Percentiles rank a stretch among this genome's conserved stretches.
Evolutionary conservation across 2,113 vertebrate species (phyloP).

Genomic region (Lagopus leucura): DNA sequence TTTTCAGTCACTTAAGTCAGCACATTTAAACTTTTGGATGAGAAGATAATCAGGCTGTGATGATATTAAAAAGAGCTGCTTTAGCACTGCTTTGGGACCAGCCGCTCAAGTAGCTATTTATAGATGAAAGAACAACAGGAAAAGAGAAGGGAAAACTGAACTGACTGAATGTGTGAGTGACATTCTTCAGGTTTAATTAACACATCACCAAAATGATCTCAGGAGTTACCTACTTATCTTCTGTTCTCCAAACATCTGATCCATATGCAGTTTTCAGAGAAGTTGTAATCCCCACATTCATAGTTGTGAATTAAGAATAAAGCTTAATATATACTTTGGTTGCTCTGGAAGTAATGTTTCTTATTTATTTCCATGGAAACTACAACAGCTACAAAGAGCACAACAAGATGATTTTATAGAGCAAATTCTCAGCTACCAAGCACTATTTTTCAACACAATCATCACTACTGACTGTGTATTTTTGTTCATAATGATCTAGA

Average conservation of each 20-base stretch:
- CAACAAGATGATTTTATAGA: neutral
- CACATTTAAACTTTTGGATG: neutral
- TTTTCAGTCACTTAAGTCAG: slow-evolving; percentile 4
- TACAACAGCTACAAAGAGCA: neutral
- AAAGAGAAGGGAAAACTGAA: slow-evolving; percentile 26
- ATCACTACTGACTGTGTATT: neutral
- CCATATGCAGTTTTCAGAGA: neutral
- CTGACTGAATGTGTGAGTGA: neutral
- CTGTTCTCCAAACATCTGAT: neutral
- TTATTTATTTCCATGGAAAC: neutral
- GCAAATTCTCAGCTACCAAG: neutral
- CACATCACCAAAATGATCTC: slow-evolving; percentile 32
- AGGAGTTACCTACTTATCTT: neutral
- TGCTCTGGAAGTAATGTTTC: neutral
- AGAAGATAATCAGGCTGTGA: slow-evolving; percentile 25
- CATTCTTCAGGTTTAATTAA: slow-evolving; percentile 37
- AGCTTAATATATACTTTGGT: neutral
- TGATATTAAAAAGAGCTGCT: slow-evolving; percentile 27
- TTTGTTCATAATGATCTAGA: neutral
- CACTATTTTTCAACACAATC: neutral
- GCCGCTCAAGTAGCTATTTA: slow-evolving; percentile 18
- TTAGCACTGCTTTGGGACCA: slow-evolving; percentile 35
- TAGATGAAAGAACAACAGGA: slow-evolving; percentile 37
- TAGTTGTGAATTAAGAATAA: neutral
- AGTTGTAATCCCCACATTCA: neutral